Base-by-base conservation (phyloP, 2,113 vertebrate species). In the Oncorhynchus masou region DNA sequence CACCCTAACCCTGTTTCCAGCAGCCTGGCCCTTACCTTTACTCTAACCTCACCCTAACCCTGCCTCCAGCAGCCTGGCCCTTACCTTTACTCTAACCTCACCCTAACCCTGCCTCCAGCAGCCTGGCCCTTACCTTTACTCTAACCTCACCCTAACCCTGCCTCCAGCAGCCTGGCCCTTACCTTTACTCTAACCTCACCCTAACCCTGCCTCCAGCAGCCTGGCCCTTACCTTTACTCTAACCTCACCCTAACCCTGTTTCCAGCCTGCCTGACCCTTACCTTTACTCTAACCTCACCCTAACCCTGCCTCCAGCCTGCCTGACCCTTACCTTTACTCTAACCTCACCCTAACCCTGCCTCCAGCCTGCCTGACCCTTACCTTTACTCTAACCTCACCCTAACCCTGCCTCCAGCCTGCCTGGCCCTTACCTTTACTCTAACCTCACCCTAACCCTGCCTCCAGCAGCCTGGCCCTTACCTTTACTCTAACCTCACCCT, bases 301-400 rank as follows among this genome's bases (percentile, higher is more conserved):
- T n/a, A n/a, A n/a, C n/a, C n/a, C 93, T 91, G 92, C 95, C 88
- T 86, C 87, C 88, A 88, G 91, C 93, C 92, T n/a, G 91, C 91
- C 94, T 54, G 5, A 4, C 15, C 51, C 51, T 54, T 4, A 54
- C 51, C 3, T 0, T 1, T 16, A 54, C 16, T 19, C 51, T 4
- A 54, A 54, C 51, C 51, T 54, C 1, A 54, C 15, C n/a, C n/a
- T n/a, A n/a, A n/a, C n/a, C n/a, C 93, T 91, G 92, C 95, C 88
- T 86, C 87, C 88, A 88, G 91, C 93, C 92, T n/a, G 91, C 91
- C 94, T 54, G 5, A 4, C 15, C 51, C 51, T 54, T 4, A 54
- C 51, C 3, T 0, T 1, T 16, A 54, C 16, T 19, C 51, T 4
- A 54, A 54, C 51, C 51, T 54, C 1, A 54, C 15, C n/a, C n/a